Evolutionary conservation across 2,797 vertebrate genomes (phyloP), one percentile per base, ranked within the genome.

Genomic region (Pseudotriccus pelzelni): DNA sequence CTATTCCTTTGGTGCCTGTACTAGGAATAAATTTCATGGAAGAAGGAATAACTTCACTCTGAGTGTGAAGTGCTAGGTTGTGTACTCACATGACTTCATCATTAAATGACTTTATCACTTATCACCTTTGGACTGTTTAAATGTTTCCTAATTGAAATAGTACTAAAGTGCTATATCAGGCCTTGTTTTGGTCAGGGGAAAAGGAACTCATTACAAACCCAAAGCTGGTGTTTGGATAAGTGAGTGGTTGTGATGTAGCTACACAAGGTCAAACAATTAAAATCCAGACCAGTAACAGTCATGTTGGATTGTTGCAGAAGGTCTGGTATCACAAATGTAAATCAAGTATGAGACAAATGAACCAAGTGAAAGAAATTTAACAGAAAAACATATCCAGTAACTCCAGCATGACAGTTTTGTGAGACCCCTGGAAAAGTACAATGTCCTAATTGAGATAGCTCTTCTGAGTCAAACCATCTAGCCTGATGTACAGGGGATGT

Each of bases 231-330:
- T 10, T 23, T 90, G 69, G 37, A 4, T 52, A 37, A 80, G 17
- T 67, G 41, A 67, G 34, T 67, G 16, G 12, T 85, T 59, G 12
- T 63, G 24, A 30, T 58, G 27, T 49, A 58, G 76, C 41, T 56
- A 24, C 34, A 20, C 9, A 10, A 20, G 25, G 12, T 66, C 2
- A 2, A 62, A 25, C 17, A 16, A 7, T 64, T 76, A 12, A 56
- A 80, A 25, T 44, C 44, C 44, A 41, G 34, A 44, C 4, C 0
- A 0, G 4, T 50, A 41, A 24, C 25, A 60, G 44, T 41, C 3
- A 0, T 7, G 13, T 12, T 10, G 24, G 14, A 49, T 64, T 17
- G 2, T 32, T 72, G 37, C 62, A 75, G 69, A 87, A 58, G 12
- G 8, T 66, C 27, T 69, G 28, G 6, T 52, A 39, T 63, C 50